Evolutionary conservation across 1,140 invertebrate genomes (phyloP), one percentile per base, ranked within the genome.

Genomic region (Rhopalosiphum padi): DNA sequence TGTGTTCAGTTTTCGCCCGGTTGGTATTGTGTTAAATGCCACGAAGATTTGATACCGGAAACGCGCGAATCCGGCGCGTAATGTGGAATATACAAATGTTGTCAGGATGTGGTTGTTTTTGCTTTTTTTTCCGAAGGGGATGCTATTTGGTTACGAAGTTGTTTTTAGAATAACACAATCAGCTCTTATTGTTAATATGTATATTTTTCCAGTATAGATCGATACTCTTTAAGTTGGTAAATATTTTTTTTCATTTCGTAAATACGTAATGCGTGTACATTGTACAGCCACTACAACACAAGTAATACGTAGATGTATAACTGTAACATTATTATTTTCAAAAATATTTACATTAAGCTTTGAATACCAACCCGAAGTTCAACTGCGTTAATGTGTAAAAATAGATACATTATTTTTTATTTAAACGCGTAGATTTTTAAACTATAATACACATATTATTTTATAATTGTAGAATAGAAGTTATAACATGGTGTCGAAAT

Each of bases 51-150:
- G 37, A 46, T 35, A 43, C 85, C 86, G 85, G 53, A 53, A 51
- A 90, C 87, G 30, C 93, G 86, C n/a, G 82, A 85, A 85, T 93
- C 91, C 91, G 91, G 91, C 15, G 82, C 25, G 91, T 92, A 83
- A 92, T 92, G 91, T 92, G 30, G 90, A 68, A 91, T 48, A 91
- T 91, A 91, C 37, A 91, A 91, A 91, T 91, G 90, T 77, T 21
- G 90, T 91, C 90, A 77, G 88, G 48, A 37, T 30, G 88, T 37
- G 51, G 41, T 46, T 51, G 51, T 89, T 37, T 30, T 77, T 6
- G 30, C n/a, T 30, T 55, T 89, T 41, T 48, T 51, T 48, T 88
- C 18, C 6, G 25, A 41, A 89, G 88, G n/a, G 46, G 87, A 35
- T 35, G 30, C 7, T n/a, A n/a, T 89, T 89, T 35, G 35, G n/a